Conservation (phyloP, 2,113 vertebrate species). For the Myotis davidii region DNA sequence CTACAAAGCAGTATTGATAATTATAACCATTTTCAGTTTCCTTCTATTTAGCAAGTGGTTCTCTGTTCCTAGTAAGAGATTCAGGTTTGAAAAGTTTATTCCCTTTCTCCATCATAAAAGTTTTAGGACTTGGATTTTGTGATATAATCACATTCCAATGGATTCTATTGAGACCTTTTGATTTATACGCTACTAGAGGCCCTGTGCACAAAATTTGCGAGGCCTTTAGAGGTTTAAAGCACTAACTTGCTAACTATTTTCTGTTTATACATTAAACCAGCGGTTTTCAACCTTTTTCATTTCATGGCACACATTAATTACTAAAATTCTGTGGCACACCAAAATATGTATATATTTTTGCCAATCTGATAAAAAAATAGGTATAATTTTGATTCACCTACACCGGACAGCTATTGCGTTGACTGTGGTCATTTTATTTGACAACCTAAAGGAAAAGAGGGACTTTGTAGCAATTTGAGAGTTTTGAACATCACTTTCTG, state of each 20-base stretch:
- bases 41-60: background rate
- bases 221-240: background rate
- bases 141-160: background rate
- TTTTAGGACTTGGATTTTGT: constrained; percentile 11
- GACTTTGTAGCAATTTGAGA: no score
- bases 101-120: background rate
- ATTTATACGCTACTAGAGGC: background rate
- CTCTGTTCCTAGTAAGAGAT: constrained; percentile 9
- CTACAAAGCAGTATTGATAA: background rate
- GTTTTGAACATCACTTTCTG: no score
- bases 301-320: background rate
- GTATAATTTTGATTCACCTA: background rate
- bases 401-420: background rate
- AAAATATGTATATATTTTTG: background rate
- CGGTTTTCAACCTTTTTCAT: background rate
- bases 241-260: background rate
- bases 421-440: background rate
- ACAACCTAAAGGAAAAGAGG: background rate
- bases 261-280: background rate
- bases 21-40: background rate
- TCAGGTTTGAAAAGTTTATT: background rate
- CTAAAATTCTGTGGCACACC: background rate
- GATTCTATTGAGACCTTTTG: background rate
- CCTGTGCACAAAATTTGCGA: background rate
- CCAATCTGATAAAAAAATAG: background rate